Conservation (phyloP, 2,113 vertebrate genomes). For the Nanorana parkeri region DNA sequence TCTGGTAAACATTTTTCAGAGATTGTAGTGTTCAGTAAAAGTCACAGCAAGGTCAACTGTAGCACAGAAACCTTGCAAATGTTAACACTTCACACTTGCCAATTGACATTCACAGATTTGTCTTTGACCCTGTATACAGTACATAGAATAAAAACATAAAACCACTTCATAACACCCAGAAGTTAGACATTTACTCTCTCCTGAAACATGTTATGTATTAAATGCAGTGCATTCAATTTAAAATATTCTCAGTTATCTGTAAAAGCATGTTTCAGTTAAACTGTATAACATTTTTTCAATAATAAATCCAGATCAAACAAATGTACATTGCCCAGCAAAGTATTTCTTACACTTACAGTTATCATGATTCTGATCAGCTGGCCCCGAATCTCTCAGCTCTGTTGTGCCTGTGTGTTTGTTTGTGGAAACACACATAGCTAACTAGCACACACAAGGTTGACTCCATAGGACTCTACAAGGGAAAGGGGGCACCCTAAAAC, state of each 20-base stretch:
- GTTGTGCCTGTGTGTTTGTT: no score
- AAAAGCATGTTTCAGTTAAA: background rate
- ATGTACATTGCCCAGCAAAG: no score
- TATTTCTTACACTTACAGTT: no score
- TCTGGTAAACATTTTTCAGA: constrained; percentile 6
- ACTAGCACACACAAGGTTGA: no score
- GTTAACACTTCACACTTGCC: background rate
- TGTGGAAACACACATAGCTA: no score
- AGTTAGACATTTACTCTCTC: background rate
- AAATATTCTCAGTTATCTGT: background rate
- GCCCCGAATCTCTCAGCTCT: no score
- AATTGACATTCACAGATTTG: constrained; percentile 27
- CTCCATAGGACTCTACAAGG: no score
- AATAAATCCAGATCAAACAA: no score
- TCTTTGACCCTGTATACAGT: constrained; percentile 28
- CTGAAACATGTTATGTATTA: background rate
- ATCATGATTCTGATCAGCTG: no score
- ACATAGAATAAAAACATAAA: constrained; percentile 26
- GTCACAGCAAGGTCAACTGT: constrained; percentile 12
- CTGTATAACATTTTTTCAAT: no score
- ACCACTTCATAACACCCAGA: background rate
- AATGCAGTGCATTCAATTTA: background rate
- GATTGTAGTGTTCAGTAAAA: constrained; percentile 2
- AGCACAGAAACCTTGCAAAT: constrained; percentile 16
- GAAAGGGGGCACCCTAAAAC: no score